phyloP scores from a whole-genome alignment of 2,113 vertebrate species.

The Actenoides lindsayi region DNA sequence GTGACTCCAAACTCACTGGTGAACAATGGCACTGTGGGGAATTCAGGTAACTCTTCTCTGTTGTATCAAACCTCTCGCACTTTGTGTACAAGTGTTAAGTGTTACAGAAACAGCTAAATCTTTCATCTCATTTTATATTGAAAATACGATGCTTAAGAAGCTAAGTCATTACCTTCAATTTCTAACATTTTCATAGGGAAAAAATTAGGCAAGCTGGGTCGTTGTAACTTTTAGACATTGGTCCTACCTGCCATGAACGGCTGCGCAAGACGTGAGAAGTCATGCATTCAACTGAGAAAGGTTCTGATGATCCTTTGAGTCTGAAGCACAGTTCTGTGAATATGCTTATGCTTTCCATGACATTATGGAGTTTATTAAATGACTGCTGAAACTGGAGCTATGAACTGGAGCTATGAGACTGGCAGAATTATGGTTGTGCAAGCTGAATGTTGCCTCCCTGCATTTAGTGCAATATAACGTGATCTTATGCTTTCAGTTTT shows the following conservation, averaged over 20 bases:
- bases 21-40: slow-evolving; percentile 92
- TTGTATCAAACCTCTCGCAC: slow-evolving; percentile 52
- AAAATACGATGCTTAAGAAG: background rate
- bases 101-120: slow-evolving; percentile 54
- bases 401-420: background rate
- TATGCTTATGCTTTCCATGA: background rate
- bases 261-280: slow-evolving; percentile 42
- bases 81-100: slow-evolving; percentile 42
- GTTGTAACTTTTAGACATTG: background rate
- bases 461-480: background rate
- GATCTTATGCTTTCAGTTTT: background rate
- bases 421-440: background rate
- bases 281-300: slow-evolving; percentile 57
- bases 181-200: background rate
- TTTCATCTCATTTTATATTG: background rate
- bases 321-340: background rate
- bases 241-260: background rate
- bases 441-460: background rate
- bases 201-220: background rate
- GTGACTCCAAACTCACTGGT: slow-evolving; percentile 88
- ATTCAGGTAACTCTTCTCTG: slow-evolving; percentile 87
- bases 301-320: background rate
- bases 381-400: background rate
- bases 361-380: background rate
- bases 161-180: background rate